phyloP scores from a whole-genome alignment of 2,888 invertebrate genomes.

The Agrotis exclamationis region DNA sequence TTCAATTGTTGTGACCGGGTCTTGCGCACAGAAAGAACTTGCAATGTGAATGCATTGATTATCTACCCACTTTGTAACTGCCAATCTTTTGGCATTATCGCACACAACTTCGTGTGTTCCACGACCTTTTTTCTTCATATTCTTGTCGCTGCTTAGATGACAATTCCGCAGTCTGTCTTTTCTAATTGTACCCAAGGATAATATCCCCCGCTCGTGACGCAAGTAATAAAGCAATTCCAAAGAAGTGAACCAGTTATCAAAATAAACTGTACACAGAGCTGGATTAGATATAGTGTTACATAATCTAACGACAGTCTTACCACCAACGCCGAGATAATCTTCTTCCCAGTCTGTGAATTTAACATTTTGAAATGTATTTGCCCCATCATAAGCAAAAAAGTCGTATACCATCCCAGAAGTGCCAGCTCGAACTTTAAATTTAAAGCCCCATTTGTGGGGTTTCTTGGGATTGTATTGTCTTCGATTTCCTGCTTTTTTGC shows the following conservation, averaged over 20 bases:
- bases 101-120: constrained; percentile 7
- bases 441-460: too few relatives aligned
- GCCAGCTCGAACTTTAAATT: too few relatives aligned
- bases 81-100: background rate
- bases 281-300: too few relatives aligned
- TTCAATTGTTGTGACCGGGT: constrained; percentile 3
- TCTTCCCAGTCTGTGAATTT: too few relatives aligned
- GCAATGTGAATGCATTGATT: constrained; percentile 10
- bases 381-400: too few relatives aligned
- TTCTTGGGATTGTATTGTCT: too few relatives aligned
- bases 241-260: constrained; percentile 12
- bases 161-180: constrained; percentile 15
- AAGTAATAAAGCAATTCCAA: constrained; percentile 3
- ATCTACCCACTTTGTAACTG: constrained; percentile 3
- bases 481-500: too few relatives aligned
- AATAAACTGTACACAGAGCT: background rate
- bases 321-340: too few relatives aligned
- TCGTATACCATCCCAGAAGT: too few relatives aligned
- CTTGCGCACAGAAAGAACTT: constrained; percentile 2
- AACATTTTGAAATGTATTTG: too few relatives aligned
- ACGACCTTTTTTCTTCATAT: constrained; percentile 5
- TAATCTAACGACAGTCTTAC: too few relatives aligned
- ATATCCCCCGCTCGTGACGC: background rate
- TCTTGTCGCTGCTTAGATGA: background rate
- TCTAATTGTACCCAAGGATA: constrained; percentile 7